These are phyloP conservation scores for Paratilapia polleni DNA, from an alignment of 2,113 vertebrate genomes.

Conservation along the genomic window DNA sequence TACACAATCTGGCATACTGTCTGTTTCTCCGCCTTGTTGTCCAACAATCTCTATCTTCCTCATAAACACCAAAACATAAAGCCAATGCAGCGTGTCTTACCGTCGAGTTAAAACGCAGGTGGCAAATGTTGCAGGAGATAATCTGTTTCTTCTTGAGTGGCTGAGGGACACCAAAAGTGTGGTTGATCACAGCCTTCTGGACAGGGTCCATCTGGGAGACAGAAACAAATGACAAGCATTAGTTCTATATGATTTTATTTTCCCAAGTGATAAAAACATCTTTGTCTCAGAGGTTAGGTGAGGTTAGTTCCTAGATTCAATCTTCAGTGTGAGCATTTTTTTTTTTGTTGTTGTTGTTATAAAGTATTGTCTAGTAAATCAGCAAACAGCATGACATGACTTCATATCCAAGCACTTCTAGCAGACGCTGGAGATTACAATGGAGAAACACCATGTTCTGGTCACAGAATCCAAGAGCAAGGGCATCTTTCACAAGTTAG, in stretches of 20 bases:
- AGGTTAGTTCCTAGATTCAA: background rate
- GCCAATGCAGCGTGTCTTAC: conserved; percentile 78
- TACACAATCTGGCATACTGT: background rate
- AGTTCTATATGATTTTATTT: background rate
- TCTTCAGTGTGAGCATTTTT: background rate
- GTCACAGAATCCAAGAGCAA: background rate
- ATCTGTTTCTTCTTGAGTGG: conserved; percentile 97
- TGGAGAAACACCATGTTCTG: background rate
- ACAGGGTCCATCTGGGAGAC: conserved; percentile 94
- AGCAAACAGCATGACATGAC: background rate
- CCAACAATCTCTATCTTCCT: background rate
- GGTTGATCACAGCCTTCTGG: conserved; percentile 99
- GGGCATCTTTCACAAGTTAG: background rate
- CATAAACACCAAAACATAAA: conserved; percentile 4
- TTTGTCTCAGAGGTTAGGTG: background rate
- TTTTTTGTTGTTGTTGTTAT: background rate
- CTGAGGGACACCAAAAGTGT: conserved; percentile 93
- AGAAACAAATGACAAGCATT: background rate
- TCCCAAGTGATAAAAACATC: background rate
- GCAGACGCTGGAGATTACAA: background rate
- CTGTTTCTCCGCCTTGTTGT: background rate
- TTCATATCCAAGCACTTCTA: background rate
- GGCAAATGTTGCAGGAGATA: conserved; percentile 99
- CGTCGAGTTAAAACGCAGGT: conserved; percentile 97
- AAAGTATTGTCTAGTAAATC: background rate